Base-by-base conservation (phyloP, 2,888 invertebrate genomes). In the Cryptops parisi region DNA sequence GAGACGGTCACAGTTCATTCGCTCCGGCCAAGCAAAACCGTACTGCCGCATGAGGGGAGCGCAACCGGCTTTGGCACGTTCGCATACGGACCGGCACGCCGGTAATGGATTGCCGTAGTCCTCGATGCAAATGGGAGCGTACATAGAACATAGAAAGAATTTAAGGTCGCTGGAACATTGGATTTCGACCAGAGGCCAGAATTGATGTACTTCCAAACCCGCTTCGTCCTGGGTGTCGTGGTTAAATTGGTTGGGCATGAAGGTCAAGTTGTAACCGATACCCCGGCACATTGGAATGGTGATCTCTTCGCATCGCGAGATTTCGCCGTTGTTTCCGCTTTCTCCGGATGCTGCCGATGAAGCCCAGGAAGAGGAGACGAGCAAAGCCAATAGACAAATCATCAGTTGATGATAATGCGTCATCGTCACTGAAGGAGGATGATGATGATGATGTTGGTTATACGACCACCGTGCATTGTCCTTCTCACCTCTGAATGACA, bases 151-250 rank as follows among this genome's bases (percentile, higher is more conserved):
- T 45, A 98, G 77, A 77, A 98, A 97, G 75, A 98, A 96, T 68
- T 86, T 85, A 48, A 98, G 74, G 68, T 97, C 96, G 0, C 84
- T 79, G 0, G 94, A 96, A 68, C 98, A 98, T 64, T 90, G 86
- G 65, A 97, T 96, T 72, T 96, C 91, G 3, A 98, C 96, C 54
- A 98, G 76, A 0, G 97, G 97, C 88, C 90, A 96, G 71, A 96
- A 98, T 70, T 98, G 96, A 70, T 97, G 94, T 38, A 91, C 93
- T 71, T 89, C 89, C 45, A 97, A 73, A 0, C 96, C 97, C 2
- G 97, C 97, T 72, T 98, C 97, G 59, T 97, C 96, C 61, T 97
- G 97, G 27, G 84, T 88, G 68, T 94, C 93, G 69, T 97, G 96
- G 69, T 94, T 91, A 66, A 96, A 79, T 67, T 89, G 86, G 73